Evolutionary conservation across 2,113 vertebrate genomes (phyloP), one percentile per base, ranked within the genome.

Genomic region (Microcebus lehilahytsara): DNA sequence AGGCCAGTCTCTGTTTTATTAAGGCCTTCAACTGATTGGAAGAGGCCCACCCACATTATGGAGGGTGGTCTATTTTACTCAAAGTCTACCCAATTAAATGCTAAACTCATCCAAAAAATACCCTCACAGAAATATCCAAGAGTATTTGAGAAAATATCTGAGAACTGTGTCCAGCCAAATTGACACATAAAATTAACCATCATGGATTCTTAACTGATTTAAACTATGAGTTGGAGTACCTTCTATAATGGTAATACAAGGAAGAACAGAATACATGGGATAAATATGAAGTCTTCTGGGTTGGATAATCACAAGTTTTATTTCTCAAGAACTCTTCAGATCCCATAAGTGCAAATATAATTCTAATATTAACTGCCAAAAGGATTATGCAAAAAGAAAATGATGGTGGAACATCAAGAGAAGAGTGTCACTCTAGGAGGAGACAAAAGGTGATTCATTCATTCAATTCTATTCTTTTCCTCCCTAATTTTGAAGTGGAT

Each of bases 281-380:
- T 84, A 74, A 81, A 71, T 37, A 37, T 30, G 5, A 81, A 96
- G 7, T 67, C 56, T 95, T 85, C 67, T 86, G 17, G 19, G 20
- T 58, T 90, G 49, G 30, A 62, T 32, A 94, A 37, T 75, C 5
- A 14, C 77, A 67, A 74, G 5, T 66, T 93, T 93, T 77, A 75
- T 88, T 97, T 94, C 23, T 96, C 66, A 96, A 96, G 60, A 89
- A 60, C 79, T 77, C 30, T 42, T 89, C 20, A 75, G 66, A 22
- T 4, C 37, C 77, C 75, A 49, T 92, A 86, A 64, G n/a, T 83
- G 25, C 10, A 80, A 85, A 72, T 92, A 81, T 27, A 91, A 77
- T 96, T 95, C 19, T 93, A 88, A 58, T 83, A 74, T 81, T 78
- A 93, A 89, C 42, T 51, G 49, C 13, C 81, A 88, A 49, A 37